Evolutionary conservation across 2,113 vertebrate species (phyloP).

Genomic region (Gadus macrocephalus): DNA sequence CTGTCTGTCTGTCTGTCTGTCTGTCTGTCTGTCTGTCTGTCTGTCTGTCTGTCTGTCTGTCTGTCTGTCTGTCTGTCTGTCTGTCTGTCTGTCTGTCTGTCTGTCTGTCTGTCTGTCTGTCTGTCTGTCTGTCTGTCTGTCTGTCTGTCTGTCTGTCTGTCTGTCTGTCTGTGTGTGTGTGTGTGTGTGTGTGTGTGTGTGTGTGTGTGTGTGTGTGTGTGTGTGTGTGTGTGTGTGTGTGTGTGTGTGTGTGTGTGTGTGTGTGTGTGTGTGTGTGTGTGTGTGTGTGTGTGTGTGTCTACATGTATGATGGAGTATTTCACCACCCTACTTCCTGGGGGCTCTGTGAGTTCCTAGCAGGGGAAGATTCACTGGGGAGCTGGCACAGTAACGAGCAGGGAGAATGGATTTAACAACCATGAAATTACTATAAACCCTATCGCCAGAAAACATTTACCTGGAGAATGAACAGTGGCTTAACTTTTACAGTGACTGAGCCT

Average conservation of each 20-base stretch:
- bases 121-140: no score
- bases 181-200: neutral
- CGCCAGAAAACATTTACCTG: constrained; percentile 64
- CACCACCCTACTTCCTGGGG: constrained; percentile 31
- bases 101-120: no score
- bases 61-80: no score
- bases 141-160: no score
- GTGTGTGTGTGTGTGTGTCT: constrained; percentile 3
- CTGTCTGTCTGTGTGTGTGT: no score
- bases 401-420: constrained; percentile 64
- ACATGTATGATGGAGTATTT: constrained; percentile 16
- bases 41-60: no score
- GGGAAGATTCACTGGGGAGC: constrained; percentile 32
- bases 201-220: neutral
- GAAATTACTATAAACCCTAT: constrained; percentile 65
- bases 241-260: neutral
- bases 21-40: no score
- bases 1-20: no score
- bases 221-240: neutral
- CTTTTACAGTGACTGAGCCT: constrained; percentile 31
- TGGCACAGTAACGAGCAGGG: constrained; percentile 49
- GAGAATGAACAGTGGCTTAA: constrained; percentile 58
- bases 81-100: no score
- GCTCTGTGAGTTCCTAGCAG: constrained; percentile 31
- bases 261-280: neutral